Evolutionary conservation across 30 jellyfish, hydroid and myxozoan genomes (phyloP), one percentile per base, ranked within the genome.

Genomic region (Pseudorhiza aurosa): DNA sequence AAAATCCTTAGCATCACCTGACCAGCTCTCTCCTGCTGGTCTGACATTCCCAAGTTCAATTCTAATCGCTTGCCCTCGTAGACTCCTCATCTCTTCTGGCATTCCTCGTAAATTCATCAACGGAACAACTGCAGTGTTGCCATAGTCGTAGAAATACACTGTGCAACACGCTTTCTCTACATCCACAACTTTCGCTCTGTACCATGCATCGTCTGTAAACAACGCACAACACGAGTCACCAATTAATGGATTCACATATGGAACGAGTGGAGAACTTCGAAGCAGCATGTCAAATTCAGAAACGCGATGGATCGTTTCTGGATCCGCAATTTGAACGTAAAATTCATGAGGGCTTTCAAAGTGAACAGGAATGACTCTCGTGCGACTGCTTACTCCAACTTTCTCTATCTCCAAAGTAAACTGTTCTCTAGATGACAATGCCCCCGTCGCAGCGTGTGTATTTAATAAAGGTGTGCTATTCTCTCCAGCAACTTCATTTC

Each of bases 51-150:
- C 19, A 14, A 87, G 55, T 70, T 79, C 75, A 83, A 77, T 58
- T 29, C 49, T 12, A 25, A 87, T 46, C 17, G 96, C 93, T 79
- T 87, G 96, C 3, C 85, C 96, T 0, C 83, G 85, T 1, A 73
- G 60, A 9, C 59, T 31, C 21, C 58, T 76, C 68, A 65, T 46
- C 55, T 76, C 94, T 0, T 65, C 91, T 49, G 96, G 96, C 31
- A 77, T 43, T 42, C 65, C 83, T n/a, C 81, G 68, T 35, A 87
- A 40, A 24, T 69, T 44, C 39, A 29, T 53, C 17, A 4, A 56
- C 27, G 75, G 42, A 2, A 72, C 40, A 3, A 33, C 50, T 0
- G 72, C 60, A 9, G 64, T 27, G 60, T 73, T 73, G 37, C 86
- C 86, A 51, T 73, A 73, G 40, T 73, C 86, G 26, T 25, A 73